These are phyloP conservation scores for Cosmia trapezina DNA, from an alignment of 2,888 invertebrate species.

Conservation along the genomic window DNA sequence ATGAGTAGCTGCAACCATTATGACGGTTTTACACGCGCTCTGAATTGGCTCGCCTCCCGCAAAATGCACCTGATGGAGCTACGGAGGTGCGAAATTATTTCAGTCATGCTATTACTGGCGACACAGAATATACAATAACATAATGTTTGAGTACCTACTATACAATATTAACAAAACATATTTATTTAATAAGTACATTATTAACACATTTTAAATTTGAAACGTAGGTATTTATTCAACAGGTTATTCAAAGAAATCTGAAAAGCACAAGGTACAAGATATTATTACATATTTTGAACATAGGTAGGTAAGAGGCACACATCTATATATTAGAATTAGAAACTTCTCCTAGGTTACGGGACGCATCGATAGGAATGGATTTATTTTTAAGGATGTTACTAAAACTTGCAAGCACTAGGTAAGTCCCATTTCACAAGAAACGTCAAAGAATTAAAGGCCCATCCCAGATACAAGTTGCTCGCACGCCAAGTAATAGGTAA, in stretches of 20 bases:
- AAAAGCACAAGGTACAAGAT: background rate
- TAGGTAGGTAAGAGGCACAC: background rate
- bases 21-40: conserved; percentile 59
- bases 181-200: background rate
- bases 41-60: conserved; percentile 77
- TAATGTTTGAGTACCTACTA: conserved; percentile 19
- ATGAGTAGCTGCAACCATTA: conserved; percentile 20
- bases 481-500: background rate
- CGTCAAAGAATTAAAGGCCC: background rate
- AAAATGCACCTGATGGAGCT: conserved; percentile 73
- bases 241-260: background rate
- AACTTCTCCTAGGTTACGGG: background rate
- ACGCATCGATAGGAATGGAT: background rate
- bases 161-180: background rate
- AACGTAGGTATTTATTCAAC: background rate
- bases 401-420: background rate
- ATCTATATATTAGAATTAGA: background rate
- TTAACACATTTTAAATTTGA: background rate
- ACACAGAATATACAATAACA: conserved; percentile 20
- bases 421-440: conserved; percentile 4
- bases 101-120: conserved; percentile 64
- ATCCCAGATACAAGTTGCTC: background rate
- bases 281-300: background rate
- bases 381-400: background rate
- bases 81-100: conserved; percentile 76